phyloP scores from a whole-genome alignment of 1,140 invertebrate species.

The Augochlora pura region DNA sequence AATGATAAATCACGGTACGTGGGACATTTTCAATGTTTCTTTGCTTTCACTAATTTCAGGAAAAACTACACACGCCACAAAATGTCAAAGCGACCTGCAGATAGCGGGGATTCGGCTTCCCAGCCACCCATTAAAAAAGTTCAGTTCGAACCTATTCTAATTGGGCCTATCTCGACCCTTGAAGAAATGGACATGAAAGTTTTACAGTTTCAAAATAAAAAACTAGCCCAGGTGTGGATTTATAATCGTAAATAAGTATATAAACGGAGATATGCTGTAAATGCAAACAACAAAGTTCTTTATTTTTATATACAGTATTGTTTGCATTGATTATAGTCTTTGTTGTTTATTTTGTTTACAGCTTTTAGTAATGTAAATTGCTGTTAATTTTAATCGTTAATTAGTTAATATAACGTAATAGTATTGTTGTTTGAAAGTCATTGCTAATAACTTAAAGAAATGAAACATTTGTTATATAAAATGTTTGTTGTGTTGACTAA shows the following conservation, averaged over 20 bases:
- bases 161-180: conserved; percentile 94
- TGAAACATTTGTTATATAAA: conserved; percentile 27
- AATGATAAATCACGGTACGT: conserved; percentile 38
- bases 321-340: background rate
- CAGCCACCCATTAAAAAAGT: conserved; percentile 94
- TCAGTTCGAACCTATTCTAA: conserved; percentile 95
- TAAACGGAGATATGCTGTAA: background rate
- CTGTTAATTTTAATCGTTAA: background rate
- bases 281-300: background rate
- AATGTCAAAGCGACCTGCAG: conserved; percentile 88
- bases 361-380: too few relatives aligned
- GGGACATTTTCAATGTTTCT: conserved; percentile 2
- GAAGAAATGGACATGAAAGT: conserved; percentile 99
- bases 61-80: conserved; percentile 58
- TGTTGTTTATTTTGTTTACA: background rate
- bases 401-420: background rate
- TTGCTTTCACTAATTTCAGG: conserved; percentile 29
- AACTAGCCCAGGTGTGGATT: conserved; percentile 90
- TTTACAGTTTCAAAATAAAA: conserved; percentile 97
- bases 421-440: background rate
- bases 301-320: background rate
- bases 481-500: background rate
- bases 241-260: background rate
- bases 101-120: conserved; percentile 81
- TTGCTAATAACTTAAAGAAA: background rate